Evolutionary conservation across 2,113 vertebrate genomes (phyloP), one percentile per base, ranked within the genome.

Genomic region (Tetraodon nigroviridis): DNA sequence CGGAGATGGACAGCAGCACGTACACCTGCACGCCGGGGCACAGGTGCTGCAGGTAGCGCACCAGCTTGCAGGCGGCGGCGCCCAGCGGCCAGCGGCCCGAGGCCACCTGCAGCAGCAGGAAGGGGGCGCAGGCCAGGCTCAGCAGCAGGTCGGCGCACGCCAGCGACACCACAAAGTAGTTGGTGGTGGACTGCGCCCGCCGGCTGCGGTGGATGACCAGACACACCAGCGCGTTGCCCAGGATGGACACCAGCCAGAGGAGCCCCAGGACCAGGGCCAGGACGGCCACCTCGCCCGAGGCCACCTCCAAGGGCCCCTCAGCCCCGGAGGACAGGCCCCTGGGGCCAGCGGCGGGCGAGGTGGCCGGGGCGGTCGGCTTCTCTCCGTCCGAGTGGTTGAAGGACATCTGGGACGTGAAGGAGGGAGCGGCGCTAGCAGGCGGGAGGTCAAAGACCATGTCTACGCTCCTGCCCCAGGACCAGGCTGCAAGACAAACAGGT

Each of bases 161-260:
- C 91, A 99, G 84, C 7, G 96, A 95, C 63, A 93, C 94, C 55
- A 97, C 95, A 7, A 98, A 98, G 68, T 96, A 97, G 85, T 97
- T 96, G 57, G 94, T 95, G 51, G 94, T 95, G 18, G 94, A 97
- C 59, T 97, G 94, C 8, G 92, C 92, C 69, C 95, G 88, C 19
- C 96, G 88, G 67, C 96, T 99, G 51, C 96, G 89, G 55, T 93
- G 93, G 87, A 99, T 95, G 65, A 95, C 94, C 64, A 97, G 48
- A 68, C 94, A 97, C 4, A 98, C 92, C 0, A 98, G 89, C 4
- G 90, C 91, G 62, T 98, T 99, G 44, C 96, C 95, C 12, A 93
- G 65, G 64, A 96, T 8, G 0, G 96, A 97, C 7, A 93, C 65
- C 51, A 98, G 70, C 94, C 96, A 98, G 27, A 97, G 51, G 0